Conservation (phyloP, 2,797 vertebrate species). For the Mus minutoides region DNA sequence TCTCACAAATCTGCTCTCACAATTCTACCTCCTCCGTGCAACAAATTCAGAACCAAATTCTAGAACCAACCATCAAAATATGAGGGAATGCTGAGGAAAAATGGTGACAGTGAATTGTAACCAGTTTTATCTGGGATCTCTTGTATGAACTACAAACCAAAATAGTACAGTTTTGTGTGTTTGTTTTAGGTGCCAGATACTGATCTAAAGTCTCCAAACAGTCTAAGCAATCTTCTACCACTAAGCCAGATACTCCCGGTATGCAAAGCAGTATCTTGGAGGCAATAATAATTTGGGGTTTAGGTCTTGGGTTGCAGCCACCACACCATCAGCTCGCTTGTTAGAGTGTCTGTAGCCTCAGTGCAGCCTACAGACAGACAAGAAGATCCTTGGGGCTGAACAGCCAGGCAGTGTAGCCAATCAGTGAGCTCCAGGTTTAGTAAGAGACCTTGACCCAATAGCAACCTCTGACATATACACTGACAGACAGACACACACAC, state of each 20-base stretch:
- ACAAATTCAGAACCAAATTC: constrained; percentile 36
- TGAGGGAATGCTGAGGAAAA: neutral
- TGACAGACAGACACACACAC: neutral
- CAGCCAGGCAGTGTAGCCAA: neutral
- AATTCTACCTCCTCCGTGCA: constrained; percentile 40
- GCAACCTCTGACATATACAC: neutral
- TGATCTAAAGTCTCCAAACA: neutral
- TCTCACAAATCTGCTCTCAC: constrained; percentile 47
- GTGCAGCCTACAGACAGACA: neutral
- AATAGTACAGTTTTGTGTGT: neutral
- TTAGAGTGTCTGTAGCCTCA: neutral
- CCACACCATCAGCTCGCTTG: neutral
- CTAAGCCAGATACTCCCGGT: neutral
- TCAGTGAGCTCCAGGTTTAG: neutral
- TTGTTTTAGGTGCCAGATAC: neutral
- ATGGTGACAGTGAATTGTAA: constrained; percentile 33
- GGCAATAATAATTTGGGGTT: constrained; percentile 8
- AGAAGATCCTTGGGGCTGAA: neutral
- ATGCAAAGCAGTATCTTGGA: neutral
- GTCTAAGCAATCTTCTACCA: neutral
- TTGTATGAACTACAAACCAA: constrained; percentile 4
- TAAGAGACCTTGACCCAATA: neutral
- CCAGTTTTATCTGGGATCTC: neutral
- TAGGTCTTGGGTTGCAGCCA: neutral
- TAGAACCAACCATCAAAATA: constrained; percentile 33